Base-by-base conservation (phyloP, 2,888 invertebrate species). In the Harpalus rubripes region DNA sequence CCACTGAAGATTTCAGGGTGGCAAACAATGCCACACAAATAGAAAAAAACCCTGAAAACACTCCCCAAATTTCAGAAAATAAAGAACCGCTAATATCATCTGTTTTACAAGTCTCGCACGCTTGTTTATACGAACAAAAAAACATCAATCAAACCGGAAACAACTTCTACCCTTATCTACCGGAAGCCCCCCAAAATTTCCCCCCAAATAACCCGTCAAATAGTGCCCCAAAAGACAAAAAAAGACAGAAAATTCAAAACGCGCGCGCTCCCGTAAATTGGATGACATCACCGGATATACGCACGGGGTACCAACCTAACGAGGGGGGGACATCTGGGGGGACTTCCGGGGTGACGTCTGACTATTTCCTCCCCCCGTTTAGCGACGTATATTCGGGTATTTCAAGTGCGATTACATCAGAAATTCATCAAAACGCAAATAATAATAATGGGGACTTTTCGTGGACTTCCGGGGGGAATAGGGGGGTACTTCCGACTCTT, bases 231-330 rank as follows among this genome's bases (percentile, higher is more conserved):
- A 74, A 74, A 52, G 44, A 52, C 44, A 52, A 52, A 52, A 52
- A 52, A 74, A 44, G 18, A 15, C 7, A 15, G 0, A 74, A 80
- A 61, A 15, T 18, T n/a, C 81, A 68, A 65, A 76, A 59, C 18
- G 90, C 90, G 15, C 91, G 92, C 86, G 91, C 92, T 4, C 92
- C 93, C 0, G 93, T 94, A 0, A 94, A 94, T 87, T 94, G 94
- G 94, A 94, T 94, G 94, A 93, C 94, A 87, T 91, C 93, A 0
- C 93, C 93, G 0, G 93, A 93, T 87, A 89, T 91, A 22, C 92
- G 91, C 65, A 90, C 88, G 81, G 88, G 89, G 87, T 44, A 15
- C n/a, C 15, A 74, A 52, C 10, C 79, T 3, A 63, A 85, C 8
- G 85, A 78, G 89, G 87, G 91, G 90, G 59, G 87, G 89, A 6